A percentile compares a stretch with the other conserved stretches of the same genome.
Conservation (phyloP, 2,113 vertebrate species). For the Nansenia antarctica region DNA sequence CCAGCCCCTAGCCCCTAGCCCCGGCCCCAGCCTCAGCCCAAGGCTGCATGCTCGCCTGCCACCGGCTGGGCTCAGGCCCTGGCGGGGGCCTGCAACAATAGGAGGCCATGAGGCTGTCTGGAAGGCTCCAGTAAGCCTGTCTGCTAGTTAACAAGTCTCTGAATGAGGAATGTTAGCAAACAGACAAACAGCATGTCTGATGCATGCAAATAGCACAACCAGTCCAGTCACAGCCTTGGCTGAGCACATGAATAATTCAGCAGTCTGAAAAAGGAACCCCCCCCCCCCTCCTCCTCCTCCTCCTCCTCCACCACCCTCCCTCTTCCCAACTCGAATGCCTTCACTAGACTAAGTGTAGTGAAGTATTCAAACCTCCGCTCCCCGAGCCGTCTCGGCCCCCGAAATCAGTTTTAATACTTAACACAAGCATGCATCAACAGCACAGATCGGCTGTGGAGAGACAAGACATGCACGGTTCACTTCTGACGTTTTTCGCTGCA, state of each 20-base stretch:
- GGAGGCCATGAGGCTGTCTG: constrained; percentile 81
- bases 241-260: constrained; percentile 91
- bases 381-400: constrained; percentile 38
- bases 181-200: constrained; percentile 87
- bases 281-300: constrained; percentile 44
- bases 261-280: constrained; percentile 66
- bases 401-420: constrained; percentile 38
- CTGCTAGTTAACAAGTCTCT: constrained; percentile 92
- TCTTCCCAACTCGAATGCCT: constrained; percentile 77
- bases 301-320: constrained; percentile 50
- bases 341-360: constrained; percentile 61
- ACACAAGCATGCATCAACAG: constrained; percentile 10
- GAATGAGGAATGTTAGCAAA: constrained; percentile 96
- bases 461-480: constrained; percentile 7
- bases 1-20: constrained; percentile 18
- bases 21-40: constrained; percentile 19
- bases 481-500: constrained; percentile 13
- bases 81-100: constrained; percentile 82
- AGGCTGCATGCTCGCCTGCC: constrained; percentile 49
- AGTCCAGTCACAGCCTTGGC: constrained; percentile 81
- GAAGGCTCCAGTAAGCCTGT: constrained; percentile 84
- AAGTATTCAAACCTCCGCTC: constrained; percentile 57
- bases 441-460: constrained; percentile 3
- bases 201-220: constrained; percentile 85
- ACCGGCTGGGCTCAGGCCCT: constrained; percentile 62